These are phyloP conservation scores for Lucinisca nassula DNA, from an alignment of 2,888 invertebrate genomes.

Conservation along the genomic window DNA sequence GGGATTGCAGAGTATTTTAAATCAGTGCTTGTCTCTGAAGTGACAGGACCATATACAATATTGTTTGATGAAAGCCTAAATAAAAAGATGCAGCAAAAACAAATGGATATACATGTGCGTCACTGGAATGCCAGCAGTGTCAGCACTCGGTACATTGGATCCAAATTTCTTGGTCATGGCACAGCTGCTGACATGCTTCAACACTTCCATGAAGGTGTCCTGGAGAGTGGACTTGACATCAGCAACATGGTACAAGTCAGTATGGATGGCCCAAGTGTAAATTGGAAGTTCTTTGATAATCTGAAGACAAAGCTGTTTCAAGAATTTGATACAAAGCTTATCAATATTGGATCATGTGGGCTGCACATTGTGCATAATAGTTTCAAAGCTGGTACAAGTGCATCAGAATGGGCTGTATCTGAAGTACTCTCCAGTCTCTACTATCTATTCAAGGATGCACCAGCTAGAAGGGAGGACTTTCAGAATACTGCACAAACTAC, in stretches of 20 bases:
- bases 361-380: conserved; percentile 70
- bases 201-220: conserved; percentile 22
- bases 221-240: conserved; percentile 20
- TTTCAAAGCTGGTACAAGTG: conserved; percentile 58
- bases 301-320: conserved; percentile 36
- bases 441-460: conserved; percentile 80
- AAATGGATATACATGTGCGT: too few species aligned
- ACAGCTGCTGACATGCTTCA: conserved; percentile 47
- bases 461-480: conserved; percentile 44
- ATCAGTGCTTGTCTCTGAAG: too few species aligned
- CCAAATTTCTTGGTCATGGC: conserved; percentile 52
- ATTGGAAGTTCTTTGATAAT: conserved; percentile 49
- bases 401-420: conserved; percentile 62
- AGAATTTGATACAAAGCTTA: conserved; percentile 26
- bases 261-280: conserved; percentile 67
- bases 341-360: conserved; percentile 71
- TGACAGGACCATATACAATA: too few species aligned
- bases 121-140: background rate
- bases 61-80: too few species aligned
- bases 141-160: conserved; percentile 6
- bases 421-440: conserved; percentile 75
- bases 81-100: too few species aligned
- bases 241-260: conserved; percentile 42
- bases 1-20: too few species aligned
- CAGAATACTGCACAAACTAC: conserved; percentile 46